Evolutionary conservation across 2,797 vertebrate species (phyloP).

Genomic region (Hippocampus kuda): DNA sequence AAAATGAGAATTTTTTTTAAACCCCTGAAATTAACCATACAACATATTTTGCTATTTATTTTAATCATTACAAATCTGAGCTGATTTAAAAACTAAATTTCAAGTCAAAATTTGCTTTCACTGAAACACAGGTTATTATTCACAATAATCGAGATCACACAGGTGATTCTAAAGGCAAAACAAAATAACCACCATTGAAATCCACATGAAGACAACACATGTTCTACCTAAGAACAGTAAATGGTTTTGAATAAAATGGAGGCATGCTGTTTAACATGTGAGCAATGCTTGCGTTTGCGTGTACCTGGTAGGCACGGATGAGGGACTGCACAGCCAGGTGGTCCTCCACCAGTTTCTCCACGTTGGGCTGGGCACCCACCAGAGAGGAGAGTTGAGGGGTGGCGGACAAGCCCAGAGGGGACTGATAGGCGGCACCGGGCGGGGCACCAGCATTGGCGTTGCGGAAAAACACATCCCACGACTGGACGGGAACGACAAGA

Average conservation of each 20-base stretch:
- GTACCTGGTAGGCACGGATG: conserved; percentile 95
- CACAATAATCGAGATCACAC: not conserved
- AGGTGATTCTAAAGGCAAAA: not conserved
- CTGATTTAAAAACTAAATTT: not conserved
- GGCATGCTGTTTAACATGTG: not conserved
- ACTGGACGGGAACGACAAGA: conserved; percentile 54
- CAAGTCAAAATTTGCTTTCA: too few species aligned
- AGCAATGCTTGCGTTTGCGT: not conserved
- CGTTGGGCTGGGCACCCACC: conserved; percentile 79
- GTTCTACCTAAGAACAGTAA: not conserved
- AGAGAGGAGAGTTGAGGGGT: conserved; percentile 75
- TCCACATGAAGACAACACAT: not conserved
- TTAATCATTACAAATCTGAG: too few species aligned
- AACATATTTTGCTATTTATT: too few species aligned
- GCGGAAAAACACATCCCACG: conserved; percentile 97
- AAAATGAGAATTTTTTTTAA: too few species aligned
- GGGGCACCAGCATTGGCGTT: conserved; percentile 91
- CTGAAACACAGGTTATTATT: too few species aligned
- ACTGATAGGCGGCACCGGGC: conserved; percentile 90
- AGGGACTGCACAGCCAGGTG: conserved; percentile 96
- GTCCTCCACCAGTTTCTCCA: conserved; percentile 95
- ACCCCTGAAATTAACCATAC: too few species aligned
- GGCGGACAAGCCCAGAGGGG: conserved; percentile 76
- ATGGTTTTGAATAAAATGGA: not conserved
- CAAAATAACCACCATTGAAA: not conserved